A percentile compares a stretch with the other conserved stretches of the same genome.
Evolutionary conservation across 2,888 invertebrate genomes (phyloP).

Genomic region (Sclerodermus sp.): DNA sequence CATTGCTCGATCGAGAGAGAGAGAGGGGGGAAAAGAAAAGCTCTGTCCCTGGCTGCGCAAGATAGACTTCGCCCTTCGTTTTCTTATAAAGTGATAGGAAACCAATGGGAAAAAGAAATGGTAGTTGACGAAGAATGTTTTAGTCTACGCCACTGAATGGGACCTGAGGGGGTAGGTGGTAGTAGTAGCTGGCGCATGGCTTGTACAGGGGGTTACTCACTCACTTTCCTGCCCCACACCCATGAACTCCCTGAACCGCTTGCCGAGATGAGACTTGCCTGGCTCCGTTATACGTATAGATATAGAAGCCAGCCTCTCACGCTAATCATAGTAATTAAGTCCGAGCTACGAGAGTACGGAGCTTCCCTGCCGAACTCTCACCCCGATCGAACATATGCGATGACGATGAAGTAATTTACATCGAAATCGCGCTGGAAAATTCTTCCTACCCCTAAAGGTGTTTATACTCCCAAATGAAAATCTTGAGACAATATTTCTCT

Average conservation of each 20-base stretch:
- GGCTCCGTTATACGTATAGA: conserved; percentile 28
- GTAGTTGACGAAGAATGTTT: too few relatives aligned
- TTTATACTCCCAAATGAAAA: too few relatives aligned
- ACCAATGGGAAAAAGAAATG: too few relatives aligned
- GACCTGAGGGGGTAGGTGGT: too few relatives aligned
- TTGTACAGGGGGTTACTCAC: conserved; percentile 22
- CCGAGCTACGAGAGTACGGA: conserved; percentile 36
- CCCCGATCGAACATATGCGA: conserved; percentile 29
- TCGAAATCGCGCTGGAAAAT: conserved; percentile 41
- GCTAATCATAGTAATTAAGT: conserved; percentile 49
- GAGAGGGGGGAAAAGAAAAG: too few relatives aligned
- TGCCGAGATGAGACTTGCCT: conserved; percentile 1
- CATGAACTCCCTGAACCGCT: conserved; percentile 16
- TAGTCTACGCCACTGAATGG: too few relatives aligned
- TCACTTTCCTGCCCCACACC: conserved; percentile 21
- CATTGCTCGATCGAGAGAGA: too few relatives aligned
- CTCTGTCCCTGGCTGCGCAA: too few relatives aligned
- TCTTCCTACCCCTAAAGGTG: too few relatives aligned
- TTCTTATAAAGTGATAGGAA: too few relatives aligned
- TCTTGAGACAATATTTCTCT: too few relatives aligned
- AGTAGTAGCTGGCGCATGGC: conserved; percentile 3
- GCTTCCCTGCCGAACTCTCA: background rate
- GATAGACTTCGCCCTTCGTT: too few relatives aligned
- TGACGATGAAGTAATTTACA: conserved; percentile 41
- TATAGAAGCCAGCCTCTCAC: conserved; percentile 32